Base-by-base conservation (phyloP, 64 coral and sea anemone genomes). In the Dendrophyllia cribrosa region DNA sequence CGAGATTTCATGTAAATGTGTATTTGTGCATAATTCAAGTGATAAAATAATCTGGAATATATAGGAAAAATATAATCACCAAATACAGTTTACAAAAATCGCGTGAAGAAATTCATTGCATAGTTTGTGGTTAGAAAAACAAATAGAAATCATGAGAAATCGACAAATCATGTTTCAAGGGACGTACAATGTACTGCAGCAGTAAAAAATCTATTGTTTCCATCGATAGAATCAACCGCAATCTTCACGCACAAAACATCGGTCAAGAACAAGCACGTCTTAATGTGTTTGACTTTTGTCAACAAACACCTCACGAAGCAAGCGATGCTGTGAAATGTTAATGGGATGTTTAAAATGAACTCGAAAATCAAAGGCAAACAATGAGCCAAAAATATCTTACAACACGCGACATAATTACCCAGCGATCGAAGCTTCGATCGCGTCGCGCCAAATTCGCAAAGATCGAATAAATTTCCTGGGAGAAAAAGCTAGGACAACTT, bases 371-470 rank as follows among this genome's bases (percentile, higher is more conserved):
- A 66, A 79, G 77, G 8, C 72, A 79, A 79, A 79, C 77, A 79
- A 79, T 49, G 62, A 10, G 8, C 80, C 62, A 84, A 84, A 84
- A 84, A 84, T 84, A 84, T 84, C 80, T 67, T 23, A 7, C 19
- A 84, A 67, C 80, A 84, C 80, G 80, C 80, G 80, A 84, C 7
- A 26, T 19, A 19, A 46, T 44, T 72, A 43, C 6, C 25, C 26
- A 24, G 26, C 72, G 45, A 51, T 48, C 43, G 46, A 51, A 75
- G 20, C 47, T 20, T 44, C 15, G 53, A 56, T 56, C 7, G 26
- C 34, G 70, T 5, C 70, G 46, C 44, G 16, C 15, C 45, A 75
- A 19, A 20, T 75, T 45, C 16, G 48, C 17, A 50, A 43, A 48
- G 3, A 13, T 12, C 43, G 20, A 51, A 84, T 13, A 49, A 84